A percentile compares a stretch with the other conserved stretches of the same genome.
These are phyloP conservation scores for Apomyelois bistriatella DNA, from an alignment of 2,888 invertebrate genomes.

Conservation along the genomic window DNA sequence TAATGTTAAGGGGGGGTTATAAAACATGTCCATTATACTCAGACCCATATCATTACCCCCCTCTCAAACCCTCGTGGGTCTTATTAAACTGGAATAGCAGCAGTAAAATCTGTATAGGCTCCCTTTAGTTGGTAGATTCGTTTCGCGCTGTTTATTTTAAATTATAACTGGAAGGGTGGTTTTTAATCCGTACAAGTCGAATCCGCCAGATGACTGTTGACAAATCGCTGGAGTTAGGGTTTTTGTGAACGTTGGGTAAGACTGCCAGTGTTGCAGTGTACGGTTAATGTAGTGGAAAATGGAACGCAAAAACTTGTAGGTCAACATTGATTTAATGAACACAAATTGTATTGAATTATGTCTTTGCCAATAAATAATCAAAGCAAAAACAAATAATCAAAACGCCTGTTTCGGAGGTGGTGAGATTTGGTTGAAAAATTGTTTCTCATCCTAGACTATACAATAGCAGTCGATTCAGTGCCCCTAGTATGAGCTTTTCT, in stretches of 20 bases:
- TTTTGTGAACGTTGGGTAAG: not conserved
- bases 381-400: too few relatives aligned
- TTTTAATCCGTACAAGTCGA: constrained; percentile 41
- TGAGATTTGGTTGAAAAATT: too few relatives aligned
- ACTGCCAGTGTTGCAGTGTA: constrained; percentile 1
- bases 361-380: too few relatives aligned
- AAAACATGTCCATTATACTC: constrained; percentile 63
- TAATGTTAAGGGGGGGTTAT: constrained; percentile 62
- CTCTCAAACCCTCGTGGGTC: constrained; percentile 20
- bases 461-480: too few relatives aligned
- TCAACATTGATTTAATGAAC: constrained; percentile 1
- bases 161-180: constrained; percentile 62
- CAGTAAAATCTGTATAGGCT: constrained; percentile 34
- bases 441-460: too few relatives aligned
- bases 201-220: constrained; percentile 30
- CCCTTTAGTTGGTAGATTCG: constrained; percentile 61
- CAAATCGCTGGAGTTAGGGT: constrained; percentile 16
- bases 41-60: constrained; percentile 49
- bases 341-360: not conserved
- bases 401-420: too few relatives aligned
- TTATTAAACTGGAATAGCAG: constrained; percentile 19
- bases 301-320: not conserved
- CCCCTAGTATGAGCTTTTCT: too few relatives aligned
- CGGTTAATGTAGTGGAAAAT: constrained; percentile 5
- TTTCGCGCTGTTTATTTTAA: constrained; percentile 74